Evolutionary conservation across 2,888 invertebrate genomes (phyloP).

Genomic region (Cylloceria caligata): DNA sequence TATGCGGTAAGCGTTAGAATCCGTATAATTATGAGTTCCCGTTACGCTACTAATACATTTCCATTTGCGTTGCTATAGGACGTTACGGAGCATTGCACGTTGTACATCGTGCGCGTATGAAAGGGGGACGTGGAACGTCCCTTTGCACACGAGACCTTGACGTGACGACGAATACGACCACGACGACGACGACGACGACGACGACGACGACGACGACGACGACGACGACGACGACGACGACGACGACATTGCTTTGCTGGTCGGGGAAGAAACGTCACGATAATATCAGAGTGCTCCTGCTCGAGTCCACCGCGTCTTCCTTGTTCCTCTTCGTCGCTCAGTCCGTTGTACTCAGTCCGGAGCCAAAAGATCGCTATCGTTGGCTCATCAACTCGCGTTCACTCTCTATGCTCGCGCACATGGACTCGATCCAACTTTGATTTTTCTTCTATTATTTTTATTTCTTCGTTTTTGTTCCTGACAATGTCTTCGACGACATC

Average conservation of each 20-base stretch:
- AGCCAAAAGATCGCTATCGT: conserved; percentile 75
- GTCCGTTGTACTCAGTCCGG: conserved; percentile 57
- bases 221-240: conserved; percentile 21
- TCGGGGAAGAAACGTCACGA: conserved; percentile 74
- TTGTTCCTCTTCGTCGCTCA: conserved; percentile 48
- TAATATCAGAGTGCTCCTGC: conserved; percentile 74
- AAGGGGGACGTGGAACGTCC: conserved; percentile 59
- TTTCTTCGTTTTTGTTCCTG: conserved; percentile 33
- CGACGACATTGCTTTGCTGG: conserved; percentile 49
- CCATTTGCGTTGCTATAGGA: conserved; percentile 9
- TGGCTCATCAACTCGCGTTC: conserved; percentile 75
- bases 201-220: conserved; percentile 70
- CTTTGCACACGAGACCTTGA: conserved; percentile 69
- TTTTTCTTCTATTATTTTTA: conserved; percentile 38
- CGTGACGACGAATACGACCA: conserved; percentile 72
- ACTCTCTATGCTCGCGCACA: conserved; percentile 72
- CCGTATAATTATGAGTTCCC: not conserved
- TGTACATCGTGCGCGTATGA: conserved; percentile 69
- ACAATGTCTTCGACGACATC: conserved; percentile 57
- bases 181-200: conserved; percentile 48
- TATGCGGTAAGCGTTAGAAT: not conserved
- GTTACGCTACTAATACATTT: not conserved
- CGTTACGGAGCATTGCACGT: conserved; percentile 70
- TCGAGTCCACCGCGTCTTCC: conserved; percentile 70
- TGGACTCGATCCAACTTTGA: conserved; percentile 65